phyloP scores from a whole-genome alignment of 2,797 vertebrate genomes.

The Alauda arvensis region DNA sequence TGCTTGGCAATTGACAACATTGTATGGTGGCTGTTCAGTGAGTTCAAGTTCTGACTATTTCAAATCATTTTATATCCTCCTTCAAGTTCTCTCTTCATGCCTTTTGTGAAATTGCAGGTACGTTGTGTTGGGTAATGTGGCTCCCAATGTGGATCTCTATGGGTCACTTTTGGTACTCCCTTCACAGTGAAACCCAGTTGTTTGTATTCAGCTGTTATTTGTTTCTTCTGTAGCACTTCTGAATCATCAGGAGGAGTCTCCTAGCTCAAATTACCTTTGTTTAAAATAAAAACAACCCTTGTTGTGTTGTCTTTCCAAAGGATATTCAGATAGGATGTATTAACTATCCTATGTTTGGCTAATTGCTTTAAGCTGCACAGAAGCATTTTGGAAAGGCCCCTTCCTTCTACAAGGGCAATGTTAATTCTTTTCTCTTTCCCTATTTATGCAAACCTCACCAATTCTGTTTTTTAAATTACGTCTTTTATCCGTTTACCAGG shows the following conservation, averaged over 20 bases:
- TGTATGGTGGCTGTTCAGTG: neutral
- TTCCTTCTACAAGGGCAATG: neutral
- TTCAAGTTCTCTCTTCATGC: neutral
- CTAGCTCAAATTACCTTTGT: neutral
- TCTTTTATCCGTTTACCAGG: neutral
- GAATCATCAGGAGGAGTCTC: neutral
- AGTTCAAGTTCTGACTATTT: neutral
- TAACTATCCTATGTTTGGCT: neutral
- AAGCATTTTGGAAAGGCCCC: neutral
- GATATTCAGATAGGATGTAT: neutral
- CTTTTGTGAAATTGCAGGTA: accelerated
- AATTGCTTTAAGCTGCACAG: neutral
- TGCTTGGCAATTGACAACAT: neutral
- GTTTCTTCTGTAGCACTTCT: neutral
- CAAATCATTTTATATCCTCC: neutral
- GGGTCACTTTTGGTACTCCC: neutral
- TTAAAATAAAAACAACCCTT: neutral
- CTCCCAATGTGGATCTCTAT: neutral
- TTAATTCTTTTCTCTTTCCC: neutral
- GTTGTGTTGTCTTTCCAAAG: neutral
- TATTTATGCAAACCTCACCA: neutral
- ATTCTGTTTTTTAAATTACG: neutral
- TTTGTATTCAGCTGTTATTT: neutral
- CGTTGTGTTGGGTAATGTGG: neutral
- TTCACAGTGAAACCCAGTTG: neutral